Conservation (phyloP, 2,888 invertebrate genomes). For the Tuta absoluta region DNA sequence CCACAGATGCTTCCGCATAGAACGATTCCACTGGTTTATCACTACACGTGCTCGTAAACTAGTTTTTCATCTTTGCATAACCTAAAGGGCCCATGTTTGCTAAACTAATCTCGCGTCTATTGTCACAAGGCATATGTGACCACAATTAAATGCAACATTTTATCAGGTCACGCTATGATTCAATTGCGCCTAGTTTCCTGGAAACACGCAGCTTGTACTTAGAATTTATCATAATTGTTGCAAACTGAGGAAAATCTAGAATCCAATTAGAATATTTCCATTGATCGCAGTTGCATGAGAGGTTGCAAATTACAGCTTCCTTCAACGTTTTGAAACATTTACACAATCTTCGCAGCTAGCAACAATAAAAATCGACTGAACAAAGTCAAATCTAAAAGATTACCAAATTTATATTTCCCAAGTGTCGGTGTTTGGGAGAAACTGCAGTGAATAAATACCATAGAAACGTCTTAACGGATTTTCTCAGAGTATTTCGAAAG, state of each 20-base stretch:
- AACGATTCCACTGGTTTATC: slow-evolving; percentile 45
- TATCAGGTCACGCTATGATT: slow-evolving; percentile 47
- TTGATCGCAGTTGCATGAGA: slow-evolving; percentile 29
- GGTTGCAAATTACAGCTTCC: slow-evolving; percentile 22
- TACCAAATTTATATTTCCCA: slow-evolving; percentile 24
- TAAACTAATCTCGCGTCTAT: slow-evolving; percentile 19
- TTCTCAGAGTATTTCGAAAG: slow-evolving; percentile 31
- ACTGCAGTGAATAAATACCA: slow-evolving; percentile 24
- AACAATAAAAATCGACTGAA: slow-evolving; percentile 23
- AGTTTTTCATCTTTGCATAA: slow-evolving; percentile 36
- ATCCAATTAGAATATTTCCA: slow-evolving; percentile 34
- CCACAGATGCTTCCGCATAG: slow-evolving; percentile 42
- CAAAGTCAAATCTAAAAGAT: slow-evolving; percentile 17
- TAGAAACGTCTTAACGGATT: slow-evolving; percentile 26
- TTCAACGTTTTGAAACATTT: slow-evolving; percentile 23
- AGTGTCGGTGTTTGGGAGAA: slow-evolving; percentile 24
- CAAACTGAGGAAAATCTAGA: slow-evolving; percentile 34
- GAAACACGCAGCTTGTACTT: slow-evolving; percentile 45
- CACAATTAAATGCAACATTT: slow-evolving; percentile 39
- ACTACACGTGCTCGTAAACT: slow-evolving; percentile 36
- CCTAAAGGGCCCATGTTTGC: slow-evolving; percentile 41
- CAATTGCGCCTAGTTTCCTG: slow-evolving; percentile 54
- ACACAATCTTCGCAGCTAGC: slow-evolving; percentile 18
- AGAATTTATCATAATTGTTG: slow-evolving; percentile 50
- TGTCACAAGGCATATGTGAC: slow-evolving; percentile 30